These are phyloP conservation scores for Lepidostoma basale DNA, from an alignment of 1,140 invertebrate species.

Conservation along the genomic window DNA sequence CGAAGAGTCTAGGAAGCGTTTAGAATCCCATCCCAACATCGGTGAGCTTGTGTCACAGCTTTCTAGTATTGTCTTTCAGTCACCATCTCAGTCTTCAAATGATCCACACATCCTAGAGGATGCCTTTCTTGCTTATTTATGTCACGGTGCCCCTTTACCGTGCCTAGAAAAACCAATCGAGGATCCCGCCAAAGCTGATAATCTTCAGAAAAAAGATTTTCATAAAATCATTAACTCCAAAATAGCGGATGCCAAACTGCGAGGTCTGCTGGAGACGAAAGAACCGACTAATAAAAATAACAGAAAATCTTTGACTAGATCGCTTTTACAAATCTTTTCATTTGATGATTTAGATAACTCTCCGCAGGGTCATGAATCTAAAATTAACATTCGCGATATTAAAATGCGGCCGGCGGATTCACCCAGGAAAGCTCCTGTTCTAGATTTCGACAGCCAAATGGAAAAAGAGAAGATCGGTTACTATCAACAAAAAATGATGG, in stretches of 20 bases:
- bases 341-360: conserved; percentile 3
- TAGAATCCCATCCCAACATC: conserved; percentile 72
- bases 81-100: conserved; percentile 64
- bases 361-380: neutral
- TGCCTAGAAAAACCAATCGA: conserved; percentile 60
- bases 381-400: neutral
- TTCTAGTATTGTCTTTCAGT: conserved; percentile 68
- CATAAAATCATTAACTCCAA: conserved; percentile 4
- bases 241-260: neutral
- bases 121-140: conserved; percentile 80
- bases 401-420: conserved; percentile 1
- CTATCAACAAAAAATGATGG: conserved; percentile 56
- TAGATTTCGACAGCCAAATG: conserved; percentile 52
- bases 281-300: neutral
- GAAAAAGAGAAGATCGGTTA: conserved; percentile 59
- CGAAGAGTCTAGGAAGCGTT: conserved; percentile 57
- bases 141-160: conserved; percentile 79
- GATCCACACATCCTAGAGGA: conserved; percentile 79
- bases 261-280: conserved; percentile 11
- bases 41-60: conserved; percentile 68
- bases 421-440: conserved; percentile 16
- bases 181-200: neutral
- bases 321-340: conserved; percentile 6
- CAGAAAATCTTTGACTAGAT: neutral
- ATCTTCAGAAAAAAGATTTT: neutral